phyloP scores from a whole-genome alignment of 2,113 vertebrate species.

The Pyrgilauda ruficollis region DNA sequence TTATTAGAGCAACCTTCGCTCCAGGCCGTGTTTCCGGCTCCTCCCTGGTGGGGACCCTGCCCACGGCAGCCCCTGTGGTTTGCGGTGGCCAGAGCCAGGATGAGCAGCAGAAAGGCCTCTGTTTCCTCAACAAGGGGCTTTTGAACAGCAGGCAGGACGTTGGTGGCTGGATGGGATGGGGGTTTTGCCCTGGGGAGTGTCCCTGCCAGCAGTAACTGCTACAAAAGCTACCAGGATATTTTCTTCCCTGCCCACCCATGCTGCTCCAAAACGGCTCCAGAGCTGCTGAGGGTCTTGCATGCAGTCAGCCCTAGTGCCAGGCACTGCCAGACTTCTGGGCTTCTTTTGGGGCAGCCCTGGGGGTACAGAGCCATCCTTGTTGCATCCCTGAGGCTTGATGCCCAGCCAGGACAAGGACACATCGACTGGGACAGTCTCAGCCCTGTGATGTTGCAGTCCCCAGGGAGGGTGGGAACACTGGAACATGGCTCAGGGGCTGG shows the following conservation, averaged over 20 bases:
- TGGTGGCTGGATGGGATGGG: not conserved
- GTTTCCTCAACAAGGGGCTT: constrained; percentile 1
- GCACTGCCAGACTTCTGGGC: not conserved
- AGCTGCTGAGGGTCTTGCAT: not conserved
- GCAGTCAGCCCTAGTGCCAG: accelerated
- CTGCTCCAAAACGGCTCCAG: accelerated
- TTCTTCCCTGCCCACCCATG: accelerated
- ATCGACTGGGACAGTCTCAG: not conserved
- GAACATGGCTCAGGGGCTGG: too few relatives aligned
- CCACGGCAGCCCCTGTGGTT: not conserved
- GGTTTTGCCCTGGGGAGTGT: not conserved
- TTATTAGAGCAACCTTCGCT: constrained; percentile 47
- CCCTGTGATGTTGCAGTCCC: not conserved
- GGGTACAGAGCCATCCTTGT: not conserved
- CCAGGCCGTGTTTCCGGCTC: not conserved
- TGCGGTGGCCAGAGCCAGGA: not conserved
- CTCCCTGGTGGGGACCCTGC: not conserved
- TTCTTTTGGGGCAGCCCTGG: not conserved
- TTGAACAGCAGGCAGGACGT: not conserved
- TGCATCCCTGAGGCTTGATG: not conserved
- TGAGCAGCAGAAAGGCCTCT: not conserved
- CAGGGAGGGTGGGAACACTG: not conserved
- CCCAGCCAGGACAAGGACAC: not conserved
- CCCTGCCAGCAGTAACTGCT: accelerated
- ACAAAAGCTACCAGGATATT: not conserved